Evolutionary conservation across 2,888 invertebrate species (phyloP), one percentile per base, ranked within the genome.

Genomic region (Strigamia maritima): DNA sequence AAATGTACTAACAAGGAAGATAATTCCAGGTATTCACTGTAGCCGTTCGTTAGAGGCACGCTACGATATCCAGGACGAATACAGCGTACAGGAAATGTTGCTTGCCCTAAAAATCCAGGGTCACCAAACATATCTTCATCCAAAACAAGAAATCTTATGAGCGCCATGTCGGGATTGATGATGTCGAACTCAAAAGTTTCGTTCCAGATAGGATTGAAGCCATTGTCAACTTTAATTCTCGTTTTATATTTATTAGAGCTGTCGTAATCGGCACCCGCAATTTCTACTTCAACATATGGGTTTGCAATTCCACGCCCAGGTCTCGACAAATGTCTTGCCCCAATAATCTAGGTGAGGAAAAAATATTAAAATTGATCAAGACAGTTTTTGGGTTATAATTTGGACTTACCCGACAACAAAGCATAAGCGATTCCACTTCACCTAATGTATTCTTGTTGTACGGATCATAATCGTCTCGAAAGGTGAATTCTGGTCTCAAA

Each of bases 121-220:
- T 98, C 98, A 0, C 97, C 97, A 87, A 99, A 98, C 89, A 97
- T 94, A 85, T 99, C 98, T 86, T 97, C 97, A 86, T 97, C 97
- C 86, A 95, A 93, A 0, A 97, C 94, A 60, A 93, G 89, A 86
- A 98, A 97, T 49, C 97, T 54, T 4, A 87, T 87, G 76, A 97
- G 86, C 0, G 97, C 94, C 84, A 95, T 89, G 79, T 93, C 90
- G 0, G 96, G 94, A 87, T 93, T 94, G 16, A 88, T 87, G 14
- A 97, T 89, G 54, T 91, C 90, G 85, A 97, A 95, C 83, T 93
- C 92, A 86, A 93, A 93, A 12, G 89, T 88, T 84, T 96, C 95
- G 84, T 94, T 93, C 97, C 97, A 98, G 79, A 92, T 88, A 0
- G 97, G 97, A 88, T 95, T 96, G 81, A 97, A 91, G 1, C 97